Percentiles rank a stretch among this genome's conserved stretches.
phyloP scores from a whole-genome alignment of 2,113 vertebrate genomes.

The Rhinogobius similis region DNA sequence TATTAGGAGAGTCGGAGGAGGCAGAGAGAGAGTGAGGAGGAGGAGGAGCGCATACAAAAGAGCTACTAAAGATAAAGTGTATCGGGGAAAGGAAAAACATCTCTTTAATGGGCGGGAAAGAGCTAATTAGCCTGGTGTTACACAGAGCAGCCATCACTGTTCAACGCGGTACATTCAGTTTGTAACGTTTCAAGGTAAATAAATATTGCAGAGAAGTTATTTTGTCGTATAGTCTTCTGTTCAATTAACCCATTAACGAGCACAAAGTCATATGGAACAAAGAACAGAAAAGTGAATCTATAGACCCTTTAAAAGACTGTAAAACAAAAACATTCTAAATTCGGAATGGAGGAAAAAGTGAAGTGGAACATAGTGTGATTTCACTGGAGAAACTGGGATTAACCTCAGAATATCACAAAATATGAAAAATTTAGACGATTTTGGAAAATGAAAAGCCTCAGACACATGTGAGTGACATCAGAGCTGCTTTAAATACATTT shows the following conservation, averaged over 20 bases:
- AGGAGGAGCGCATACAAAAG: slow-evolving; percentile 5
- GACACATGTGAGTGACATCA: too few species aligned
- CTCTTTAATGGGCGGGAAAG: slow-evolving; percentile 1
- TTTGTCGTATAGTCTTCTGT: not conserved
- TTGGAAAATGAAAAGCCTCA: too few species aligned
- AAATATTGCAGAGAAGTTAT: not conserved
- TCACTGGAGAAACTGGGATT: too few species aligned
- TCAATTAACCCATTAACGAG: too few species aligned
- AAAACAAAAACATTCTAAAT: too few species aligned
- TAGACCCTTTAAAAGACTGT: too few species aligned
- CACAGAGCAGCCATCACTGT: not conserved
- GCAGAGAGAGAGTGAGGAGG: slow-evolving; percentile 14
- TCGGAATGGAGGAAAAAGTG: too few species aligned
- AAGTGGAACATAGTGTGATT: too few species aligned
- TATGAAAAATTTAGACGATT: too few species aligned
- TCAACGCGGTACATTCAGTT: not conserved
- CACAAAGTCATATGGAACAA: not conserved
- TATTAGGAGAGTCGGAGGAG: slow-evolving; percentile 37
- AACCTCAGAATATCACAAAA: too few species aligned
- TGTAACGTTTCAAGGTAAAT: not conserved
- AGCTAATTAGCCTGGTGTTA: slow-evolving; percentile 7
- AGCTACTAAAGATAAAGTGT: slow-evolving; percentile 13
- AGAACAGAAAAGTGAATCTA: not conserved
- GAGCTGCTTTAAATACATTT: too few species aligned
- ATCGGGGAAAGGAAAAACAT: slow-evolving; percentile 12